phyloP scores from a whole-genome alignment of 1,140 invertebrate species.

The Medauroidea extradentata region DNA sequence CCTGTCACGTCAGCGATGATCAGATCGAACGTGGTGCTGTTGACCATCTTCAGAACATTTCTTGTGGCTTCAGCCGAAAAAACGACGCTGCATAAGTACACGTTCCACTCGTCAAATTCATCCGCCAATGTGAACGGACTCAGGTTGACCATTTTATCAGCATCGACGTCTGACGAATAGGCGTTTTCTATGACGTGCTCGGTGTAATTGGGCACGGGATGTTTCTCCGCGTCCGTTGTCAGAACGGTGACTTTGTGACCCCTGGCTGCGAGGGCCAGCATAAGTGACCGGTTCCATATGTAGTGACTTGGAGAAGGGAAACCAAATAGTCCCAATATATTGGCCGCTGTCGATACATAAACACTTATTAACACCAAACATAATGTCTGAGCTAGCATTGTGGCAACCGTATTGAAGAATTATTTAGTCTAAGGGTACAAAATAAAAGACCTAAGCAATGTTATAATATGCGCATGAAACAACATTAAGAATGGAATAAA shows the following conservation, averaged over 20 bases:
- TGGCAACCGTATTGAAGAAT: too few relatives aligned
- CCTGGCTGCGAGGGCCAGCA: conserved; percentile 55
- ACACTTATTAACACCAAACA: too few relatives aligned
- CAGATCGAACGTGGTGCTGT: too few relatives aligned
- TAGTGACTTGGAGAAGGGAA: conserved; percentile 64
- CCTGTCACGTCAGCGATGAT: too few relatives aligned
- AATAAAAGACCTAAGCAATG: too few relatives aligned
- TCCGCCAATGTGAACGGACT: not conserved
- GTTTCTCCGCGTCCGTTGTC: conserved; percentile 53
- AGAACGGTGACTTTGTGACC: conserved; percentile 66
- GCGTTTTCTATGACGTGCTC: conserved; percentile 2
- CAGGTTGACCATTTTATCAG: too few relatives aligned
- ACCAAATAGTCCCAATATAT: conserved; percentile 60
- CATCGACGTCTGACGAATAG: not conserved
- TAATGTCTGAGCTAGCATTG: too few relatives aligned
- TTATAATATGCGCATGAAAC: too few relatives aligned
- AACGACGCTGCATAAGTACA: not conserved
- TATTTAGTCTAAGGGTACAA: too few relatives aligned
- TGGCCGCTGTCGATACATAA: too few relatives aligned
- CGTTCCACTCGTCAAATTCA: not conserved
- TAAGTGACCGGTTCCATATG: conserved; percentile 56
- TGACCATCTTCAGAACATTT: not conserved
- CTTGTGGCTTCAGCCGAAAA: not conserved
- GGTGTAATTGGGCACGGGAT: conserved; percentile 40
- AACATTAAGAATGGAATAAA: too few relatives aligned